phyloP scores from a whole-genome alignment of 1,140 invertebrate species.

The Drosophila teissieri region DNA sequence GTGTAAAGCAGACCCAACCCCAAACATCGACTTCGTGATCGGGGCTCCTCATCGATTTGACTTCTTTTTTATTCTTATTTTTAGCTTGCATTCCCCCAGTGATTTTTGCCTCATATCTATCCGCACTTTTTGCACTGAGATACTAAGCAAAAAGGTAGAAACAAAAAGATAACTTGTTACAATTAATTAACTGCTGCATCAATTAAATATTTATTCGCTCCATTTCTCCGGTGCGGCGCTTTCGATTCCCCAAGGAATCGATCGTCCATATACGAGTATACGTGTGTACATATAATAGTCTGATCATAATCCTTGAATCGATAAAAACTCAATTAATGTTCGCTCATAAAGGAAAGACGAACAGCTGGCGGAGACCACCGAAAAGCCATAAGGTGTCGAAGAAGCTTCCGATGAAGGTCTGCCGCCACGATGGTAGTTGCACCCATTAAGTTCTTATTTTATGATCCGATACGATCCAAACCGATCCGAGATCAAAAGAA shows the following conservation, averaged over 20 bases:
- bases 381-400: constrained; percentile 18
- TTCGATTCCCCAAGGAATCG: constrained; percentile 45
- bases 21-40: constrained; percentile 35
- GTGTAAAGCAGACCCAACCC: constrained; percentile 46
- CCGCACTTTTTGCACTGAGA: constrained; percentile 41
- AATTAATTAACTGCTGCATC: constrained; percentile 79
- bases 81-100: constrained; percentile 11
- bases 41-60: constrained; percentile 57
- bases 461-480: constrained; percentile 4
- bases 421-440: background rate
- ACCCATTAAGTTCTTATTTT: constrained; percentile 17
- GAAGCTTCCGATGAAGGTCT: background rate
- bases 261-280: background rate
- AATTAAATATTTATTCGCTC: constrained; percentile 66
- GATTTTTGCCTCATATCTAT: constrained; percentile 61
- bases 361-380: constrained; percentile 41
- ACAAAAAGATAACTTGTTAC: constrained; percentile 59
- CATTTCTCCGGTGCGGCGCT: constrained; percentile 39
- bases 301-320: constrained; percentile 61
- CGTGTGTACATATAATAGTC: constrained; percentile 1
- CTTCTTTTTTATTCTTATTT: constrained; percentile 40
- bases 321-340: constrained; percentile 78
- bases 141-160: background rate
- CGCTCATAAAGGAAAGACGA: constrained; percentile 16
- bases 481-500: constrained; percentile 1